Evolutionary conservation across 2,113 vertebrate species (phyloP).

Genomic region (Gambusia holbrooki): DNA sequence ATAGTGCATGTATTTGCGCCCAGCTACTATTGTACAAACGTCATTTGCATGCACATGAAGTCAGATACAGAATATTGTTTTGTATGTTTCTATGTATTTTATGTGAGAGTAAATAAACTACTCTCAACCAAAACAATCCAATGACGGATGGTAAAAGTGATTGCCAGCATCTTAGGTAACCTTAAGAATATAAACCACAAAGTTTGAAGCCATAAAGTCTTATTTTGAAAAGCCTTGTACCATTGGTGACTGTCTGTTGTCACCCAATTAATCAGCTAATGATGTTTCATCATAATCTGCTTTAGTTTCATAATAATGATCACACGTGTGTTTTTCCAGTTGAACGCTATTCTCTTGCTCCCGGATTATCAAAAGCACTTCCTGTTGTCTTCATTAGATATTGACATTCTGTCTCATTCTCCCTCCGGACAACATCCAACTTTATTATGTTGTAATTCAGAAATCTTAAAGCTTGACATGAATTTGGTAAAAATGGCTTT

Average conservation of each 20-base stretch:
- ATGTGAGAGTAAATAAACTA: neutral
- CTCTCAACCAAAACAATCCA: neutral
- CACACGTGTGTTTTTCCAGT: too few relatives aligned
- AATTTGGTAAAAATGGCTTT: too few relatives aligned
- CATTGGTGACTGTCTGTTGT: neutral
- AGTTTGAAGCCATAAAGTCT: neutral
- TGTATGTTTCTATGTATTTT: neutral
- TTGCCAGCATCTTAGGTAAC: too few relatives aligned
- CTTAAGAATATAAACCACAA: neutral
- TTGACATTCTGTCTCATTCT: neutral
- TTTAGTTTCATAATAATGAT: too few relatives aligned
- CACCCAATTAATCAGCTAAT: too few relatives aligned
- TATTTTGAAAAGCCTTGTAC: neutral
- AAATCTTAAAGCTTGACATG: neutral
- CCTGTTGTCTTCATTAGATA: neutral
- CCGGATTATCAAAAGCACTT: neutral
- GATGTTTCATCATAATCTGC: too few relatives aligned
- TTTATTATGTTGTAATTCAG: neutral
- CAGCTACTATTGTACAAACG: neutral
- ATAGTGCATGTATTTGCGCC: neutral
- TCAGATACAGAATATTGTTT: neutral
- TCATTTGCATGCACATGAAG: neutral
- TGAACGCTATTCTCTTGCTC: neutral
- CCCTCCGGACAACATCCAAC: neutral
- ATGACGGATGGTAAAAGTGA: neutral